Conservation (phyloP, 2,797 vertebrate genomes). For the Platyrinchus mystaceus region DNA sequence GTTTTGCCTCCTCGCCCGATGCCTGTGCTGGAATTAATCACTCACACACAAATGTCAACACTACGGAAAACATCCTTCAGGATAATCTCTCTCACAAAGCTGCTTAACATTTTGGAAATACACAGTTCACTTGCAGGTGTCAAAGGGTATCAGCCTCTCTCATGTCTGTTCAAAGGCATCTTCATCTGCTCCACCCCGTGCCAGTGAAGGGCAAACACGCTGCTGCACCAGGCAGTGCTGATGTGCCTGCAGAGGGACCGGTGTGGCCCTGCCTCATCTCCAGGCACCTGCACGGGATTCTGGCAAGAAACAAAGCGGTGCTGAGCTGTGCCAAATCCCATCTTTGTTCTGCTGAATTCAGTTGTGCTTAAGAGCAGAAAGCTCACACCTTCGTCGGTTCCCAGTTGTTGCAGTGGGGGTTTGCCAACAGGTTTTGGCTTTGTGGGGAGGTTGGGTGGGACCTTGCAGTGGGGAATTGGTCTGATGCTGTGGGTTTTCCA, state of each 20-base stretch:
- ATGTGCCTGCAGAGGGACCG: not conserved
- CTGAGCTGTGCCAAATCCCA: rapidly evolving
- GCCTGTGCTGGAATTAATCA: not conserved
- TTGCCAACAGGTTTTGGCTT: not conserved
- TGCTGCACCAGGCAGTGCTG: rapidly evolving
- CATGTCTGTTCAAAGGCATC: not conserved
- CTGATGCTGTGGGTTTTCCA: not conserved
- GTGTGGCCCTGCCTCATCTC: not conserved
- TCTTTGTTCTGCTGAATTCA: not conserved
- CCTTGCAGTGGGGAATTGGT: not conserved
- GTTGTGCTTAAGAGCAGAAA: not conserved
- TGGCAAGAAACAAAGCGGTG: not conserved
- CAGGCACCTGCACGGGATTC: rapidly evolving
- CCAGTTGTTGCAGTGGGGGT: not conserved
- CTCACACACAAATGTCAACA: slow-evolving; percentile 22
- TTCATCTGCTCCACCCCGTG: not conserved
- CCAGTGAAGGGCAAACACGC: not conserved
- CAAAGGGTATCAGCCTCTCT: not conserved
- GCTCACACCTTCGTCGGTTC: rapidly evolving
- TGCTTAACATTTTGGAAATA: slow-evolving; percentile 33
- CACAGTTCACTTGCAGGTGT: not conserved
- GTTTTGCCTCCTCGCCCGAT: not conserved
- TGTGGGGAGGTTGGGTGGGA: not conserved
- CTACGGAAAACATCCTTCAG: not conserved
- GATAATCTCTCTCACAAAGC: slow-evolving; percentile 50